A percentile compares a stretch with the other conserved stretches of the same genome.
These are phyloP conservation scores for Hippolais icterina DNA, from an alignment of 2,113 vertebrate genomes.

Conservation along the genomic window DNA sequence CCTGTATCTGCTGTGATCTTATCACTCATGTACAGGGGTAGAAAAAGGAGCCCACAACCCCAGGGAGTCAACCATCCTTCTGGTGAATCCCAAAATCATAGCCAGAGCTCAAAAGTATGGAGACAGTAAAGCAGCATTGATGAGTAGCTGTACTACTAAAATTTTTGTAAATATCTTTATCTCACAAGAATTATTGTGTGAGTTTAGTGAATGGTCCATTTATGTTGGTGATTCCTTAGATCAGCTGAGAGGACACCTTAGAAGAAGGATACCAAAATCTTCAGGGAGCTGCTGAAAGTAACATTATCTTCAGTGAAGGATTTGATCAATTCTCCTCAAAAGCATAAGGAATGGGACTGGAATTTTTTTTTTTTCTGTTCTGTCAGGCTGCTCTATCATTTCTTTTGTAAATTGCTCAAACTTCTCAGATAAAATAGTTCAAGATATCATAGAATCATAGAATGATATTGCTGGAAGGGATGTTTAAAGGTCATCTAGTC, in stretches of 20 bases:
- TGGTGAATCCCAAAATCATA: neutral
- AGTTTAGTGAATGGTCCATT: neutral
- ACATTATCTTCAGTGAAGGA: neutral
- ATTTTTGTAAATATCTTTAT: neutral
- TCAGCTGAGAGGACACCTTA: neutral
- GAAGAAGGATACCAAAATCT: neutral
- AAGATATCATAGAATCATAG: neutral
- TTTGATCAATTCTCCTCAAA: neutral
- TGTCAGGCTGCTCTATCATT: neutral
- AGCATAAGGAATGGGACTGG: neutral
- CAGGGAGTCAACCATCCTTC: neutral
- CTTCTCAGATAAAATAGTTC: neutral
- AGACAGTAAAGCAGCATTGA: neutral
- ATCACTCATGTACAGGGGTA: fast-evolving
- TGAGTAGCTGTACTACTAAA: neutral
- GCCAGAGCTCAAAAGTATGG: neutral
- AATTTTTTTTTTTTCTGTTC: neutral
- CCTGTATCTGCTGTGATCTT: neutral
- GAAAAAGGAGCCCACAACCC: neutral
- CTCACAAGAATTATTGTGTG: neutral
- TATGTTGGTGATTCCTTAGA: neutral
- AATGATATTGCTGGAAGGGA: neutral
- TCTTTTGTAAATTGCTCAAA: neutral
- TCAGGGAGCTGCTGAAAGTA: neutral
- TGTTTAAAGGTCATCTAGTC: neutral